Evolutionary conservation across 2,797 vertebrate species (phyloP).

Genomic region (Chelonia mydas): DNA sequence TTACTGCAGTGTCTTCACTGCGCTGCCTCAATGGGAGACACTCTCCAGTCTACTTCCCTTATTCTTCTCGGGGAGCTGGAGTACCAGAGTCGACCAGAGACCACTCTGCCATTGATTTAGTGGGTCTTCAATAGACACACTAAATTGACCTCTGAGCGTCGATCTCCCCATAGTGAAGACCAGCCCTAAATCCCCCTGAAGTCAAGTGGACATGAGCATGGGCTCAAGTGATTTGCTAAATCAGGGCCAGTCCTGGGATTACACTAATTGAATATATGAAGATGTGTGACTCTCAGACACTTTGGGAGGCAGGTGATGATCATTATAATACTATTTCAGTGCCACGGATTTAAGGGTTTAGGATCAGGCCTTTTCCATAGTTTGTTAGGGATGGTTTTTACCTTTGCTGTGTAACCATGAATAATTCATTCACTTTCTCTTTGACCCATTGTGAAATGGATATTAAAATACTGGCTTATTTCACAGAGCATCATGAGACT

Average conservation of each 20-base stretch:
- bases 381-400: neutral
- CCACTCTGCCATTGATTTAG: too few relatives aligned
- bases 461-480: neutral
- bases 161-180: too few relatives aligned
- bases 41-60: too few relatives aligned
- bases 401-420: neutral
- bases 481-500: neutral
- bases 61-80: too few relatives aligned
- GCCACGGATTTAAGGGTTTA: neutral
- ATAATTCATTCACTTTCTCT: neutral
- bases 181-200: neutral
- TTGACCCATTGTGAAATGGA: neutral
- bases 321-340: neutral
- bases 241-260: neutral
- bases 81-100: too few relatives aligned
- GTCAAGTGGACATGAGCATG: neutral
- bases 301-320: neutral
- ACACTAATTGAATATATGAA: neutral
- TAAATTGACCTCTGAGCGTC: too few relatives aligned
- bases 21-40: too few relatives aligned
- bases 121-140: too few relatives aligned
- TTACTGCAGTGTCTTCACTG: too few relatives aligned
- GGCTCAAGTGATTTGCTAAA: neutral
- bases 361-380: neutral
- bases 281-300: neutral